Base-by-base conservation (phyloP, 1,140 invertebrate genomes). In the Pseudomyrmex pallidus region DNA sequence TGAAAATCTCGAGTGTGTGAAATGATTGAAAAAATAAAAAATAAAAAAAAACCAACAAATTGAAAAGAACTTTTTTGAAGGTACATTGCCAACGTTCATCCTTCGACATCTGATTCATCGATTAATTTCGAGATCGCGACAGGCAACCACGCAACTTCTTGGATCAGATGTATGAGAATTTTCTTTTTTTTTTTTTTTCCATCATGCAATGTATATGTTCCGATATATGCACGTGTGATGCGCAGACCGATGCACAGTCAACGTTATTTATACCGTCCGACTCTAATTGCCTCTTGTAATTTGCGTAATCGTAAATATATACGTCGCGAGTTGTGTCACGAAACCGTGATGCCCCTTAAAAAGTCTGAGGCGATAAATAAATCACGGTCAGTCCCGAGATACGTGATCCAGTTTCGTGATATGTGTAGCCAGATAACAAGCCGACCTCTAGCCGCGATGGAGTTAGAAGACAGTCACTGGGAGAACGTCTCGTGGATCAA, bases 271-370 rank as follows among this genome's bases (percentile, higher is more conserved):
- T 84, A 84, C 64, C 88, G 70, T 66, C 56, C 86, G 67, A 73
- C 83, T 89, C 88, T 90, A 92, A 92, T 91, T 92, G 90, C 87
- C 86, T 90, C 86, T 87, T 89, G 88, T 92, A 92, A 92, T 91
- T 91, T 87, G 90, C 87, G 90, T 91, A 92, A 92, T 90, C 85
- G 90, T 92, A 91, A 92, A 92, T 91, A 89, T 84, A 86, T 90
- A 87, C 85, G 1, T 92, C 83, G 74, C 86, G 85, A 92, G 89
- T 89, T 91, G 91, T 91, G 91, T 92, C 91, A n/a, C n/a, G 90
- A 92, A 91, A 91, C 77, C 68, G 70, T 78, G 88, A 84, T 85
- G 86, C 85, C 83, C 83, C 89, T 87, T 85, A 82, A 89, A 86
- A 85, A 90, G 82, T 85, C 63, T 66, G 59, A 13, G 20, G 22